These are phyloP conservation scores for Anarrhichthys ocellatus DNA, from an alignment of 2,113 vertebrate species.

Conservation along the genomic window DNA sequence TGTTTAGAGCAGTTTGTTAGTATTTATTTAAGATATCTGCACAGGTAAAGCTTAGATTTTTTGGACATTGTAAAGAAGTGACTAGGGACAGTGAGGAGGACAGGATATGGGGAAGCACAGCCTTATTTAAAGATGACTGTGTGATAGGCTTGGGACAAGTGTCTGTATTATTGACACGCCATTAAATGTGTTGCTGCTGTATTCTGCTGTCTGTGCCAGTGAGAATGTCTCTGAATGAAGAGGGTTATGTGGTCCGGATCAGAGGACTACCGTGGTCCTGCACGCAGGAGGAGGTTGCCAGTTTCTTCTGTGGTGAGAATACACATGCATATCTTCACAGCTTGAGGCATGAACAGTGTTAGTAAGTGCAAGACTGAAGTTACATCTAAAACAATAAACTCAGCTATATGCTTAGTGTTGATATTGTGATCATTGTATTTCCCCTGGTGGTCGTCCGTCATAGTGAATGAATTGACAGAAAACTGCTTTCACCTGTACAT, in stretches of 20 bases:
- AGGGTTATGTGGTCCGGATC: conserved; percentile 87
- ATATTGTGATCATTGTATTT: not conserved
- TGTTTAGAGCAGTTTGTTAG: no score
- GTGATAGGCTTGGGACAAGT: not conserved
- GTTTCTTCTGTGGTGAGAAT: conserved; percentile 86
- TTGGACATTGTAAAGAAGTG: no score
- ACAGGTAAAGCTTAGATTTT: not conserved
- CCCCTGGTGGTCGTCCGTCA: not conserved
- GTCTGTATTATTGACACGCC: not conserved
- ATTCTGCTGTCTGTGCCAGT: conserved; percentile 51
- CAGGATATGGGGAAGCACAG: not conserved
- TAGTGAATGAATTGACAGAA: not conserved
- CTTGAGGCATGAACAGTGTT: not conserved
- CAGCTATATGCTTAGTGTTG: not conserved
- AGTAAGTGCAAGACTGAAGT: not conserved
- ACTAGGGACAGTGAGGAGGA: not conserved
- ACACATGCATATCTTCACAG: not conserved
- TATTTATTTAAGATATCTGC: no score
- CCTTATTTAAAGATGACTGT: not conserved
- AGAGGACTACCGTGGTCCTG: conserved; percentile 89
- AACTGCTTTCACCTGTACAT: not conserved
- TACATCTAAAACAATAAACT: not conserved
- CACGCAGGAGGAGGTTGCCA: conserved; percentile 85
- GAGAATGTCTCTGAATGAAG: conserved; percentile 84
- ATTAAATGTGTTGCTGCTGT: conserved; percentile 22